These are phyloP conservation scores for Scartelaos histophorus DNA, from an alignment of 2,113 vertebrate species.

Conservation along the genomic window DNA sequence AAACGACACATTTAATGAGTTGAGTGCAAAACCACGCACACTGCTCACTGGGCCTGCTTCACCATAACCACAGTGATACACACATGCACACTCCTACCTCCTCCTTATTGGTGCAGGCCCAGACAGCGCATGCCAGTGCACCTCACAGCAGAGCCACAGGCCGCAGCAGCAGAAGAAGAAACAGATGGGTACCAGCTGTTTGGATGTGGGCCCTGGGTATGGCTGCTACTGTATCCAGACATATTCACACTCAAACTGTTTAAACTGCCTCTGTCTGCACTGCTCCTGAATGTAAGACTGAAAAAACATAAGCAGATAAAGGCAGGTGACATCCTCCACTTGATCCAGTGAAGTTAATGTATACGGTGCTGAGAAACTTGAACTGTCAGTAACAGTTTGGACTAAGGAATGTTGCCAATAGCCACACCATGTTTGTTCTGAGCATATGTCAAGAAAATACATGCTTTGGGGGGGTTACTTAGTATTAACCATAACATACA, in stretches of 20 bases:
- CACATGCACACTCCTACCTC: slow-evolving; percentile 64
- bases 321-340: neutral
- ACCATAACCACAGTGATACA: slow-evolving; percentile 65
- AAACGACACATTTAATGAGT: slow-evolving; percentile 23
- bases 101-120: slow-evolving; percentile 57
- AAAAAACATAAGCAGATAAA: slow-evolving; percentile 16
- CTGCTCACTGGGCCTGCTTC: slow-evolving; percentile 45
- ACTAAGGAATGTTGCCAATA: no score
- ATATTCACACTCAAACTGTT: slow-evolving; percentile 51
- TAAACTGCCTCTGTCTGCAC: slow-evolving; percentile 22
- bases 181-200: slow-evolving; percentile 80
- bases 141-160: slow-evolving; percentile 67
- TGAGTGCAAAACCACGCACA: slow-evolving; percentile 51
- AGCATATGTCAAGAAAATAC: no score
- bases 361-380: neutral
- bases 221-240: slow-evolving; percentile 72
- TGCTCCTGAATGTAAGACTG: slow-evolving; percentile 32
- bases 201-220: slow-evolving; percentile 68
- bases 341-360: neutral
- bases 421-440: no score
- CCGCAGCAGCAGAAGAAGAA: slow-evolving; percentile 69
- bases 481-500: no score
- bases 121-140: slow-evolving; percentile 73
- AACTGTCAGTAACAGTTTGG: neutral
- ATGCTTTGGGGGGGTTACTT: no score